phyloP scores from a whole-genome alignment of 2,797 vertebrate genomes.

The Lacerta bilineata region DNA sequence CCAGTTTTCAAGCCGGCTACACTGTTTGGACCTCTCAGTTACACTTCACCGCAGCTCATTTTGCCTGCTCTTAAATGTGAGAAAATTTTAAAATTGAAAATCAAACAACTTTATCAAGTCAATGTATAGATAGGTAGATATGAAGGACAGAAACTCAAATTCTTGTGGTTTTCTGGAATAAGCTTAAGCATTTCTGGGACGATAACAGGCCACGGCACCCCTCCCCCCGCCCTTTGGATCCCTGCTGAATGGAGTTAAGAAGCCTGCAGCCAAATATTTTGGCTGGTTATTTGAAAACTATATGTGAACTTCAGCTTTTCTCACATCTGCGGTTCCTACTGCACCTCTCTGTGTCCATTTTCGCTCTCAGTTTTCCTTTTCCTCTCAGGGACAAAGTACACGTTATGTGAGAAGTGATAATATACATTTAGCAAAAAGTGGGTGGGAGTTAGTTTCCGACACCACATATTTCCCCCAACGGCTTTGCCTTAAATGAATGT shows the following conservation, averaged over 20 bases:
- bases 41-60: neutral
- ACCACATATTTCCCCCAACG: no score
- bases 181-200: neutral
- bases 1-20: slow-evolving; percentile 14
- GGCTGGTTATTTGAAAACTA: neutral
- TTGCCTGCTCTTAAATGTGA: neutral
- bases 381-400: neutral
- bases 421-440: no score
- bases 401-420: neutral
- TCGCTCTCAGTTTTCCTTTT: neutral
- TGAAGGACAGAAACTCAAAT: neutral
- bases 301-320: neutral
- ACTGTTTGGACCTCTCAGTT: neutral
- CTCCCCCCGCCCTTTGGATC: no score
- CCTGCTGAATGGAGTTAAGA: neutral
- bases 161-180: neutral
- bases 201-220: neutral
- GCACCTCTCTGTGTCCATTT: neutral
- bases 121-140: neutral
- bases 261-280: neutral
- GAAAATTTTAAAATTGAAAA: neutral
- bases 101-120: neutral
- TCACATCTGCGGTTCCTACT: neutral
- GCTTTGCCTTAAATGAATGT: no score
- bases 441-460: no score